Evolutionary conservation across 2,797 vertebrate genomes (phyloP).

Genomic region (Leptoclinus maculatus): DNA sequence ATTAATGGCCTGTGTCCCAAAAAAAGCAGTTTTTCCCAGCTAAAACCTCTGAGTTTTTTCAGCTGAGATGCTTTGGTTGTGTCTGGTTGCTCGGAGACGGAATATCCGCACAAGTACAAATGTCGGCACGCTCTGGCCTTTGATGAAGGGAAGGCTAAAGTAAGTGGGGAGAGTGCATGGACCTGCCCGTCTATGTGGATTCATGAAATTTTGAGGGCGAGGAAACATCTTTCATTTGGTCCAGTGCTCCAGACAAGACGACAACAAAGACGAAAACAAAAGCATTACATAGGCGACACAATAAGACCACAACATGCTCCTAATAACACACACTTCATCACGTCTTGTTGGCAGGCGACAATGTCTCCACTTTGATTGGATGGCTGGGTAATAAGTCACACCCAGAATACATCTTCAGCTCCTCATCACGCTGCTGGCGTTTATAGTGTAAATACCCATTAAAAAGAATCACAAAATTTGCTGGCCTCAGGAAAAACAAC

Average conservation of each 20-base stretch:
- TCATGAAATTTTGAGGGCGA: background rate
- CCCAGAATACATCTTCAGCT: background rate
- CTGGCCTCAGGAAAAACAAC: background rate
- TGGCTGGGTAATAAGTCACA: background rate
- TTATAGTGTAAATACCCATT: background rate
- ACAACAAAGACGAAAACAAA: background rate
- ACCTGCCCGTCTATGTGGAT: background rate
- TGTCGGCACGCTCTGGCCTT: fast-evolving
- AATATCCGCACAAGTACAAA: background rate
- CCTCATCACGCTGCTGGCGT: background rate
- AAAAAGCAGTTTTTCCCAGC: background rate
- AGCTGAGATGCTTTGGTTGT: background rate
- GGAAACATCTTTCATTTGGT: background rate
- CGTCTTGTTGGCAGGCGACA: background rate
- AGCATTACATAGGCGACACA: background rate
- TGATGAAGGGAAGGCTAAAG: background rate
- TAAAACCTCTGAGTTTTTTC: background rate
- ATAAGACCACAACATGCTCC: background rate
- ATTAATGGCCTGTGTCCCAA: background rate
- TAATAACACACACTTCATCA: background rate
- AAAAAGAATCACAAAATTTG: background rate
- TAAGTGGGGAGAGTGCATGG: background rate
- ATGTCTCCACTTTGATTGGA: background rate
- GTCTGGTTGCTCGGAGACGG: background rate
- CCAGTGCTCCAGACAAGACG: background rate